These are phyloP conservation scores for Hyphantria cunea DNA, from an alignment of 1,140 invertebrate species.

Conservation along the genomic window DNA sequence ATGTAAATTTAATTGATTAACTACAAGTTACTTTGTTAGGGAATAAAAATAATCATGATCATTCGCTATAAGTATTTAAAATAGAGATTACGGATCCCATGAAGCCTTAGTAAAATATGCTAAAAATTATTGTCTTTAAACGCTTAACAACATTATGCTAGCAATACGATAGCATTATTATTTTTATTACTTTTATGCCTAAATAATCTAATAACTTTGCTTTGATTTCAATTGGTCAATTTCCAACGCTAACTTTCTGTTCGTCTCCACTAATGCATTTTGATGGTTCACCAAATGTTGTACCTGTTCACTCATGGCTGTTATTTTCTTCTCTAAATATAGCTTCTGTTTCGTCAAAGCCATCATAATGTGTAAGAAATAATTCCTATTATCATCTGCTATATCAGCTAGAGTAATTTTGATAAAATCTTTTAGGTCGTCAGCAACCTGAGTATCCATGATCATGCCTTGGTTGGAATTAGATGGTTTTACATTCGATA, in stretches of 20 bases:
- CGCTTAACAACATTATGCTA: neutral
- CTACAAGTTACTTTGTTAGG: neutral
- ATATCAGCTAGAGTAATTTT: conserved; percentile 68
- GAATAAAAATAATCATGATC: conserved; percentile 2
- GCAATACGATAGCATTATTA: no score
- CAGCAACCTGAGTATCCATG: conserved; percentile 51
- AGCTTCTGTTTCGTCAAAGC: conserved; percentile 75
- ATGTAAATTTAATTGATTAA: no score
- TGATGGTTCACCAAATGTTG: conserved; percentile 63
- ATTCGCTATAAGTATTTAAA: neutral
- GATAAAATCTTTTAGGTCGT: conserved; percentile 78
- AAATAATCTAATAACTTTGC: conserved; percentile 30
- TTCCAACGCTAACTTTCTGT: conserved; percentile 71
- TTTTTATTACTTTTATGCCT: no score
- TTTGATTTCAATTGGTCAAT: conserved; percentile 70
- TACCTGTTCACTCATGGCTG: conserved; percentile 62
- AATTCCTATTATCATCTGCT: conserved; percentile 70
- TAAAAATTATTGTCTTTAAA: neutral
- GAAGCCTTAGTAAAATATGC: neutral
- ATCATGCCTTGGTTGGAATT: conserved; percentile 33
- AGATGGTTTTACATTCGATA: conserved; percentile 45
- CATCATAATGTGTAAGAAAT: conserved; percentile 74
- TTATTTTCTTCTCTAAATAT: conserved; percentile 73
- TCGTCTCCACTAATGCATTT: conserved; percentile 68
- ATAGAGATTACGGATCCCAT: neutral